These are phyloP conservation scores for Athripsodes cinereus DNA, from an alignment of 2,888 invertebrate species.

Conservation along the genomic window DNA sequence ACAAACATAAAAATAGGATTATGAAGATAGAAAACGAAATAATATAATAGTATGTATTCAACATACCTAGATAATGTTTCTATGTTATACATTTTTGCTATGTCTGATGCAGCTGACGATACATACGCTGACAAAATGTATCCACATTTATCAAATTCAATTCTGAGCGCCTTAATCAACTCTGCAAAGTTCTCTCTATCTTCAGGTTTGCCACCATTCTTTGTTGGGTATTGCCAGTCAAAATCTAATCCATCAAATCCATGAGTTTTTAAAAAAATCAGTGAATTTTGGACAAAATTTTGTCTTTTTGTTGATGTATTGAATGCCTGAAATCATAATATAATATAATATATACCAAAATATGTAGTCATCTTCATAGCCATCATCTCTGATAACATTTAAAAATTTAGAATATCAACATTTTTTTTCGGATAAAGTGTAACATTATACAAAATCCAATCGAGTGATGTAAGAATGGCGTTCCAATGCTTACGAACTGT, in stretches of 20 bases:
- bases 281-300: conserved; percentile 51
- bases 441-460: too few relatives aligned
- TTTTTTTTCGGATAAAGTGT: too few relatives aligned
- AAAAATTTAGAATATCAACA: too few relatives aligned
- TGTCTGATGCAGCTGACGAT: conserved; percentile 43
- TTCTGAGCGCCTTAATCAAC: conserved; percentile 51
- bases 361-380: too few relatives aligned
- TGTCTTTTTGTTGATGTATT: background rate
- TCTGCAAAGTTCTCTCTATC: conserved; percentile 49
- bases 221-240: conserved; percentile 65
- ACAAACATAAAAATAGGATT: too few relatives aligned
- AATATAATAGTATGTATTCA: too few relatives aligned
- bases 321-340: conserved; percentile 9
- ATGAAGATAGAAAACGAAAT: too few relatives aligned
- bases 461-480: too few relatives aligned
- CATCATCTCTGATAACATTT: too few relatives aligned
- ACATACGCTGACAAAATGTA: conserved; percentile 55
- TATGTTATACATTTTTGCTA: conserved; percentile 55
- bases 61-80: conserved; percentile 47
- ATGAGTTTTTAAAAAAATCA: conserved; percentile 48
- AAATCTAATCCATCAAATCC: conserved; percentile 66
- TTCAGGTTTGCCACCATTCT: conserved; percentile 17
- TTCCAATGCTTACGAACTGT: too few relatives aligned
- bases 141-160: conserved; percentile 47
- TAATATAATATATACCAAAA: too few relatives aligned